Percentiles rank a stretch among this genome's conserved stretches.
Evolutionary conservation across 2,113 vertebrate genomes (phyloP).

Genomic region (Origma solitaria): DNA sequence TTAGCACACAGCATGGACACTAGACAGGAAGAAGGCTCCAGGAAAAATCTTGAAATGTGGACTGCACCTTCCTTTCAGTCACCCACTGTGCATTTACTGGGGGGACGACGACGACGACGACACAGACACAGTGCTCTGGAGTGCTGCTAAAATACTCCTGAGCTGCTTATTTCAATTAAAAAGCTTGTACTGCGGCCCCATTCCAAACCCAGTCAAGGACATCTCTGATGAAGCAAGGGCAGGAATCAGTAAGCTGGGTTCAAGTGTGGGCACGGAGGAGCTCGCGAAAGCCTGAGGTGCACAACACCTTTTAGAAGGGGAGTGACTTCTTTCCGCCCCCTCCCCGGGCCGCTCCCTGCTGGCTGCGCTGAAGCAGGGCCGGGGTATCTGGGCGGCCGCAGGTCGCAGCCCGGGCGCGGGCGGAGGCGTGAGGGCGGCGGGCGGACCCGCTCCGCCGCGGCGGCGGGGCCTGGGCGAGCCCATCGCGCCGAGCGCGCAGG

Average conservation of each 20-base stretch:
- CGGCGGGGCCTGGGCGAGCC: neutral
- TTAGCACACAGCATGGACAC: neutral
- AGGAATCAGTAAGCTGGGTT: neutral
- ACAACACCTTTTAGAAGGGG: neutral
- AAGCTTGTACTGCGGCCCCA: neutral
- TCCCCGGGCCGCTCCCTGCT: neutral
- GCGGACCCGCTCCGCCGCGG: neutral
- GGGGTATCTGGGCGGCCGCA: neutral
- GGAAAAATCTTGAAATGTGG: neutral
- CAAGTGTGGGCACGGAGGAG: neutral
- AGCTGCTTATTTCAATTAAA: neutral
- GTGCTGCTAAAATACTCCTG: neutral
- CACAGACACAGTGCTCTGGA: neutral
- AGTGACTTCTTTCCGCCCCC: neutral
- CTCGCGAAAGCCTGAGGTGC: neutral
- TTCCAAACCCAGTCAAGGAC: neutral
- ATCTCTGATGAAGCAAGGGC: neutral
- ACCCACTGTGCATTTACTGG: too few species aligned
- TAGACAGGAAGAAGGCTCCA: neutral
- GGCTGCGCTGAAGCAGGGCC: neutral
- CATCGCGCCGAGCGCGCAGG: neutral
- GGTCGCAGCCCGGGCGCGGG: neutral
- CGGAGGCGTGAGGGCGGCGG: neutral
- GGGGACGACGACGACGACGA: too few species aligned
- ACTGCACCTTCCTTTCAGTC: neutral